Conservation (phyloP, 2,888 invertebrate species). For the Meiosimyza decipiens region DNA sequence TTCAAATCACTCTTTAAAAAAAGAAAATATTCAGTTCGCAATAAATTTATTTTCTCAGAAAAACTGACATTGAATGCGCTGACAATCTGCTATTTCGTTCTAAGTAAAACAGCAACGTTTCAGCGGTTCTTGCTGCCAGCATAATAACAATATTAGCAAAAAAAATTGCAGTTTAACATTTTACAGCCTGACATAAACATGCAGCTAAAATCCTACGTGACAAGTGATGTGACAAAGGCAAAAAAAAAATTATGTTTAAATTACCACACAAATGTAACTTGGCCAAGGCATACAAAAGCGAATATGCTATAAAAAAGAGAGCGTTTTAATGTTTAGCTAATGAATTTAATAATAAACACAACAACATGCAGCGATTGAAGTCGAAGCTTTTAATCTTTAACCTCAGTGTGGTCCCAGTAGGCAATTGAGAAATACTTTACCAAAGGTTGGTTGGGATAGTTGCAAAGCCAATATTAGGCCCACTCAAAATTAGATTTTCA, state of each 20-base stretch:
- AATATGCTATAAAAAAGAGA: not conserved
- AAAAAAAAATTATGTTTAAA: not conserved
- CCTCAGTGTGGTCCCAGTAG: not conserved
- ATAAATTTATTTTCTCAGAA: too few relatives aligned
- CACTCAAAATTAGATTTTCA: not conserved
- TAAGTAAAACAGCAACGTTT: too few relatives aligned
- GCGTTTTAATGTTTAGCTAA: conserved; percentile 24
- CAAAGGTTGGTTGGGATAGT: too few relatives aligned
- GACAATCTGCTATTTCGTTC: too few relatives aligned
- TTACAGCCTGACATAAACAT: conserved; percentile 24
- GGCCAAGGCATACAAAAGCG: not conserved
- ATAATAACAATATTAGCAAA: conserved; percentile 23
- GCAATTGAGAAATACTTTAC: not conserved
- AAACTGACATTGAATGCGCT: too few relatives aligned
- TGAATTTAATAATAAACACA: conserved; percentile 21
- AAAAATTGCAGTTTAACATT: conserved; percentile 17
- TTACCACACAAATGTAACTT: not conserved
- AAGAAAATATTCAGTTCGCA: too few relatives aligned
- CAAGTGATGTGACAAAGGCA: not conserved
- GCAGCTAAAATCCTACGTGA: conserved; percentile 21
- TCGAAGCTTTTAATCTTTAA: conserved; percentile 19
- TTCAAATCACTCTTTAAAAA: too few relatives aligned
- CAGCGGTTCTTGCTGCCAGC: not conserved
- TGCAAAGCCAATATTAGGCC: not conserved
- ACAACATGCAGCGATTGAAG: not conserved